phyloP scores from a whole-genome alignment of 1,140 invertebrate genomes.

The Chironomus tepperi region DNA sequence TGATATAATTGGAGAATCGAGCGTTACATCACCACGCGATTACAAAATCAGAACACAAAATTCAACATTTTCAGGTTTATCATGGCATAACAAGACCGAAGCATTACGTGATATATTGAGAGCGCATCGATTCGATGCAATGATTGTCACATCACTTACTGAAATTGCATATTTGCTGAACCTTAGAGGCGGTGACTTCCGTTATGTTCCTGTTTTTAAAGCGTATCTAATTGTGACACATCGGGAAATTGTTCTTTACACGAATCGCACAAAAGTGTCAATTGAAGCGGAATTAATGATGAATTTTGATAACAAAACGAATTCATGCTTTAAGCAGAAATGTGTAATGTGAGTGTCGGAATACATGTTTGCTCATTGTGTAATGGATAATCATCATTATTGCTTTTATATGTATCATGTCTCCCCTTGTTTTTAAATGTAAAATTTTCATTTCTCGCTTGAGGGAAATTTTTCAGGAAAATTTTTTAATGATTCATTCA shows the following conservation, averaged over 20 bases:
- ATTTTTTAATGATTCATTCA: background rate
- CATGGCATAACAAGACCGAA: slow-evolving; percentile 64
- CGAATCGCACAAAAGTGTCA: slow-evolving; percentile 49
- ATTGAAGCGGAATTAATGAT: slow-evolving; percentile 38
- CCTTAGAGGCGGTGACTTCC: slow-evolving; percentile 84
- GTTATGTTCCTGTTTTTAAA: slow-evolving; percentile 74
- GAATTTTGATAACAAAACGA: slow-evolving; percentile 47
- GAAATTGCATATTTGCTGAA: slow-evolving; percentile 94
- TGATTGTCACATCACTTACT: slow-evolving; percentile 81
- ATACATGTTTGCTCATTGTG: background rate
- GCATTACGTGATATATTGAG: slow-evolving; percentile 57
- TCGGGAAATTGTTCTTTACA: slow-evolving; percentile 52
- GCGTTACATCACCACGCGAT: slow-evolving; percentile 45
- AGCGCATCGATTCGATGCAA: slow-evolving; percentile 56
- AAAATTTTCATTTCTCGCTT: background rate
- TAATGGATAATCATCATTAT: background rate
- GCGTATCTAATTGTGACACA: slow-evolving; percentile 66
- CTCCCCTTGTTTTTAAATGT: background rate
- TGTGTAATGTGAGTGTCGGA: slow-evolving; percentile 53
- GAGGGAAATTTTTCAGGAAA: background rate
- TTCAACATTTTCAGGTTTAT: slow-evolving; percentile 38
- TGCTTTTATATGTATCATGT: too few species aligned
- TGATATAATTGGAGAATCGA: slow-evolving; percentile 59
- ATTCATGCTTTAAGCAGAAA: slow-evolving; percentile 50
- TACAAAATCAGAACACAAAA: slow-evolving; percentile 48